These are phyloP conservation scores for Conopomorpha cramerella DNA, from an alignment of 1,140 invertebrate genomes.

Conservation along the genomic window DNA sequence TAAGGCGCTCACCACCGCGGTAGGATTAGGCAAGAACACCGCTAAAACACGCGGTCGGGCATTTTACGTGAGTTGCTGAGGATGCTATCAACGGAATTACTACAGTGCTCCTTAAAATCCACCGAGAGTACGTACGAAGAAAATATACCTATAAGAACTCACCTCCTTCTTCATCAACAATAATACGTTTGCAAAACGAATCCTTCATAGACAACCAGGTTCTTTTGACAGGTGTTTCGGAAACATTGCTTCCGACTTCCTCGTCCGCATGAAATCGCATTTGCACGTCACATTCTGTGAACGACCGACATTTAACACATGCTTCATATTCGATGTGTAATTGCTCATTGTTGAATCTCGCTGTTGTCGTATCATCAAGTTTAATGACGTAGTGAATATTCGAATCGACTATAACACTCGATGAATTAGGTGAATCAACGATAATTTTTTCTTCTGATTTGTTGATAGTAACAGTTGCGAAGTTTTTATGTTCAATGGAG, in stretches of 20 bases:
- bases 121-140: too few relatives aligned
- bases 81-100: too few relatives aligned
- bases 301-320: constrained; percentile 22
- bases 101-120: too few relatives aligned
- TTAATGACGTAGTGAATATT: constrained; percentile 26
- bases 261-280: constrained; percentile 22
- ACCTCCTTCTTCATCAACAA: constrained; percentile 31
- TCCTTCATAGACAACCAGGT: constrained; percentile 39
- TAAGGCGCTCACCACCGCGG: too few relatives aligned
- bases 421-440: constrained; percentile 33
- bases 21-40: too few relatives aligned
- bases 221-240: too few relatives aligned
- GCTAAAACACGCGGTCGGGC: too few relatives aligned
- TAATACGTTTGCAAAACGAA: constrained; percentile 30
- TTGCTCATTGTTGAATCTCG: constrained; percentile 25
- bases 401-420: constrained; percentile 19
- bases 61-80: too few relatives aligned
- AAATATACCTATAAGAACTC: constrained; percentile 20
- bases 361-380: constrained; percentile 23
- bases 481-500: constrained; percentile 58
- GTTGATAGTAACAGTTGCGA: constrained; percentile 54
- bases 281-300: constrained; percentile 25
- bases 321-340: constrained; percentile 25
- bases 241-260: too few relatives aligned
- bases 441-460: constrained; percentile 27